phyloP scores from a whole-genome alignment of 2,888 invertebrate genomes.

The Galeopsomyia nigrocyanea region DNA sequence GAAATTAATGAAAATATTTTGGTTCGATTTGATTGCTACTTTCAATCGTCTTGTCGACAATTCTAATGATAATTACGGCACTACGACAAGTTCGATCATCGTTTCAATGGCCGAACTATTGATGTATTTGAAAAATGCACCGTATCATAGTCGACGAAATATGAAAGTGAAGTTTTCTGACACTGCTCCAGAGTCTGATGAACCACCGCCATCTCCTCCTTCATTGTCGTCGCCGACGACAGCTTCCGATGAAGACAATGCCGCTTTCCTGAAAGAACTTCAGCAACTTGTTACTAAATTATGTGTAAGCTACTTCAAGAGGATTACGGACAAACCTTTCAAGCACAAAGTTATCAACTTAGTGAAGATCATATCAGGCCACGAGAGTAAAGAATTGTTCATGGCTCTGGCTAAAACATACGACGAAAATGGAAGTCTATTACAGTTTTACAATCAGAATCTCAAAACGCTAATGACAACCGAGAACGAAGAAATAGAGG shows the following conservation, averaged over 20 bases:
- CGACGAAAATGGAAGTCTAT: slow-evolving; percentile 57
- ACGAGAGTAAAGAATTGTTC: slow-evolving; percentile 72
- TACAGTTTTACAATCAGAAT: slow-evolving; percentile 66
- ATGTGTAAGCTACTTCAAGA: slow-evolving; percentile 73
- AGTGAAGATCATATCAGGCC: slow-evolving; percentile 72
- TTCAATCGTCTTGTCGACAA: slow-evolving; percentile 58
- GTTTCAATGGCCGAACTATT: slow-evolving; percentile 70
- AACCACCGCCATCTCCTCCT: slow-evolving; percentile 31
- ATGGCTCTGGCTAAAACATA: slow-evolving; percentile 65
- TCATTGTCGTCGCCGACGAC: not conserved
- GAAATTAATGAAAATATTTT: slow-evolving; percentile 66
- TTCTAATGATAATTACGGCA: slow-evolving; percentile 47
- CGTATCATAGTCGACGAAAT: slow-evolving; percentile 67
- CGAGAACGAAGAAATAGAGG: slow-evolving; percentile 70
- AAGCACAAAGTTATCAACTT: slow-evolving; percentile 71
- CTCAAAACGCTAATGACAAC: slow-evolving; percentile 71
- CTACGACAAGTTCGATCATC: slow-evolving; percentile 34
- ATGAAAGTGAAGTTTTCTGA: slow-evolving; percentile 73
- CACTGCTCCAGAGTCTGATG: slow-evolving; percentile 50
- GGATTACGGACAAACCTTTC: slow-evolving; percentile 67
- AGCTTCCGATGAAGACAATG: slow-evolving; percentile 53
- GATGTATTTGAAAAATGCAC: slow-evolving; percentile 67
- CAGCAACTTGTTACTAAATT: slow-evolving; percentile 69
- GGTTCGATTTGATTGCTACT: slow-evolving; percentile 63
- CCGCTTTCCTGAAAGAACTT: slow-evolving; percentile 69